Base-by-base conservation (phyloP, 2,888 invertebrate species). In the Amiota minor region DNA sequence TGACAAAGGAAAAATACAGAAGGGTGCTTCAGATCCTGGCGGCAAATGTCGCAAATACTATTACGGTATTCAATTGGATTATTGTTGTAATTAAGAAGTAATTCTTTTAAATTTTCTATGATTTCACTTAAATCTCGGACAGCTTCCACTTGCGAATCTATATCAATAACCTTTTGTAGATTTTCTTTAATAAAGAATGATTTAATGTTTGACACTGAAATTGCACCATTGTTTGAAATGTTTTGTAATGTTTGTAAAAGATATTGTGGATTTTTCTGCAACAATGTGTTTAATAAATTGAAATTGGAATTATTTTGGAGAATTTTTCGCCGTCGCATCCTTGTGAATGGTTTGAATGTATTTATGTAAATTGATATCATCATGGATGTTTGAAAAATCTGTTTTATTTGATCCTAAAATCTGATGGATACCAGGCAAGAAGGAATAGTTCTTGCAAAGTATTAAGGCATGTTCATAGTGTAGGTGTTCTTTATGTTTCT, bases 21-120 rank as follows among this genome's bases (percentile, higher is more conserved):
- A 0, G 86, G 83, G 62, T 75, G 76, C 10, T 77, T 73, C 20
- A 86, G 76, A 0, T 73, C 61, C 73, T 81, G 79, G 8, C 77
- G 78, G 55, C 86, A 86, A 11, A 78, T 79, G 70, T 81, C 82
- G 69, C 86, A 86, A 53, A 59, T 73, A 50, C 78, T 84, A 64
- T 83, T 83, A 0, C 86, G 83, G 71, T 84, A 86, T 59, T 86
- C 87, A 18, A 86, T 82, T 16, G 87, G 84, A 67, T 78, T 80
- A 3, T 62, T 70, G 45, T 71, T 74, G 59, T 75, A 82, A n/a
- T 76, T 72, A 0, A 73, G 69, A 11, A 78, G 61, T 2, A 75
- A 35, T 10, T 11, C 46, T 10, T 23, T 70, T 4, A 71, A 74
- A 1, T 8, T 67, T 10, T 70, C 46, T 14, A 83, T 77, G 50